A percentile compares a stretch with the other conserved stretches of the same genome.
These are phyloP conservation scores for Cossypha niveicapilla DNA, from an alignment of 2,797 vertebrate species.

Conservation along the genomic window DNA sequence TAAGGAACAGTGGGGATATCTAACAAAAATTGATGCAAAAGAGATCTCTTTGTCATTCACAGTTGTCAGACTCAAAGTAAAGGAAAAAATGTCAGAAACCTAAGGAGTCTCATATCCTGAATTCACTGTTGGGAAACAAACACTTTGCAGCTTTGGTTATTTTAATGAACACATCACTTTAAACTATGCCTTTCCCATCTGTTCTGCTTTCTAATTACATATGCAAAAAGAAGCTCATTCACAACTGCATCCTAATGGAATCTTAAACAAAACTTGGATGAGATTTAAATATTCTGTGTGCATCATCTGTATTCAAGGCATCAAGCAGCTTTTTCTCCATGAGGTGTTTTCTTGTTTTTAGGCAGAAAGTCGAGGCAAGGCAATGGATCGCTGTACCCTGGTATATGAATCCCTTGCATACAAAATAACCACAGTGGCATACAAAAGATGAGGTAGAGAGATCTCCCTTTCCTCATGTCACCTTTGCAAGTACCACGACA, in stretches of 20 bases:
- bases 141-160: constrained; percentile 35
- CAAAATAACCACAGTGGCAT: background rate
- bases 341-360: background rate
- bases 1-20: background rate
- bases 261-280: background rate
- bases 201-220: constrained; percentile 59
- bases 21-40: background rate
- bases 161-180: constrained; percentile 63
- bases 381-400: background rate
- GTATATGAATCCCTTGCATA: background rate
- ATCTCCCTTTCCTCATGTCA: background rate
- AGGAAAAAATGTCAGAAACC: background rate
- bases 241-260: constrained; percentile 32
- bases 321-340: background rate
- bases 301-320: constrained; percentile 15
- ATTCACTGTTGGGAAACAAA: constrained; percentile 32
- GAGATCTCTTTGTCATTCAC: background rate
- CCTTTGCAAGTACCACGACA: background rate
- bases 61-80: background rate
- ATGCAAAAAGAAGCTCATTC: constrained; percentile 21
- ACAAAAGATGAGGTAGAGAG: background rate
- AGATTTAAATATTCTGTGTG: background rate
- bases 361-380: background rate
- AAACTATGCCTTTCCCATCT: constrained; percentile 59
- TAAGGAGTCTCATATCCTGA: background rate